Conservation (phyloP, 2,113 vertebrate genomes). For the Archilochus colubris region DNA sequence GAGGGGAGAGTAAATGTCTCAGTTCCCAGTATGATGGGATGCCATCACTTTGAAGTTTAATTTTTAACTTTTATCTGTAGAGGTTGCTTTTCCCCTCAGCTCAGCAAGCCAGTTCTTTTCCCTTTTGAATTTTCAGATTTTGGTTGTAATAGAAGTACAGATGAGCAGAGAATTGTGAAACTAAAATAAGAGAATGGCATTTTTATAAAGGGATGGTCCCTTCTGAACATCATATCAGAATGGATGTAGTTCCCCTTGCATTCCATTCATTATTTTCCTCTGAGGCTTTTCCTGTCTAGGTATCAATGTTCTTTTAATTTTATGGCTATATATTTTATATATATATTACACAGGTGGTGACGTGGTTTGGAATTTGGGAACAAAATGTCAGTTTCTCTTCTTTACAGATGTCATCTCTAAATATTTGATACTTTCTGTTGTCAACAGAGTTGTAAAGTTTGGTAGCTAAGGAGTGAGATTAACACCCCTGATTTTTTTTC, state of each 20-base stretch:
- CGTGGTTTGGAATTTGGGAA: not conserved
- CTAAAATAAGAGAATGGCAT: not conserved
- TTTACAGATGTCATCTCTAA: not conserved
- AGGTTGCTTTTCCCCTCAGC: not conserved
- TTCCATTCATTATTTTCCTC: not conserved
- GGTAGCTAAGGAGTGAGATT: not conserved
- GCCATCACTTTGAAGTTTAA: not conserved
- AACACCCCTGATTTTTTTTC: not conserved
- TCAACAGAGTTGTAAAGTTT: not conserved
- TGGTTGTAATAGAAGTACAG: not conserved
- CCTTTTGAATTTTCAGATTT: not conserved
- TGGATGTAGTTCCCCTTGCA: fast-evolving
- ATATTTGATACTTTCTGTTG: not conserved
- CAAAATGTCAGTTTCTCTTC: not conserved
- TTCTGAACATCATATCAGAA: not conserved
- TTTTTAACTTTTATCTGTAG: not conserved
- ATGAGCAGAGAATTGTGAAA: not conserved
- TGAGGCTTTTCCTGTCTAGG: not conserved
- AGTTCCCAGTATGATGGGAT: not conserved
- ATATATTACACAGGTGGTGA: not conserved
- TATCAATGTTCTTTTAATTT: not conserved
- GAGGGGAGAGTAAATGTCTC: not conserved
- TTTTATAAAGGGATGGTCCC: not conserved
- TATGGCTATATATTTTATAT: not conserved
- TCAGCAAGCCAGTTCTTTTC: not conserved